Percentiles rank a stretch among this genome's conserved stretches.
phyloP scores from a whole-genome alignment of 1,140 invertebrate species.

The Planococcus citri region DNA sequence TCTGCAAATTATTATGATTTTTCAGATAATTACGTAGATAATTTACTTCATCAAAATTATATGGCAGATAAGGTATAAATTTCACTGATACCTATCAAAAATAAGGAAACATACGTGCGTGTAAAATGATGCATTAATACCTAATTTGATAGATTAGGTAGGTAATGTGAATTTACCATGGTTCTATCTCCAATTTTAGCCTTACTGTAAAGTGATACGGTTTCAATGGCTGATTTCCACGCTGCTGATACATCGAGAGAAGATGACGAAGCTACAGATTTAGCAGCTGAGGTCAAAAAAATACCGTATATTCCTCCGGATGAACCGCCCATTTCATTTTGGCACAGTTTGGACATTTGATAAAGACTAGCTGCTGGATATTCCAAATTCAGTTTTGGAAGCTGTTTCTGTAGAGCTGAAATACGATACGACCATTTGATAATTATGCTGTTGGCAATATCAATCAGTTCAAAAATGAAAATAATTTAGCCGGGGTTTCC shows the following conservation, averaged over 20 bases:
- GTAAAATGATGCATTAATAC: too few relatives aligned
- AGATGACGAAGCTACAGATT: slow-evolving; percentile 26
- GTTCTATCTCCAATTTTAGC: slow-evolving; percentile 62
- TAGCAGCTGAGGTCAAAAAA: slow-evolving; percentile 47
- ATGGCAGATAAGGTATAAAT: not conserved
- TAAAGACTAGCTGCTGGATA: slow-evolving; percentile 39
- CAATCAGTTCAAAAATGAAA: too few relatives aligned
- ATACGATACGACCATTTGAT: too few relatives aligned
- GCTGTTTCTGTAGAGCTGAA: not conserved
- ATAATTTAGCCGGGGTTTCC: too few relatives aligned
- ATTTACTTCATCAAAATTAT: not conserved
- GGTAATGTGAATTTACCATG: slow-evolving; percentile 42
- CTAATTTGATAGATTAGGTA: too few relatives aligned
- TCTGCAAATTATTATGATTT: not conserved
- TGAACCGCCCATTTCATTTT: slow-evolving; percentile 54
- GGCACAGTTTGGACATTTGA: slow-evolving; percentile 44
- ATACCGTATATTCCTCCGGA: slow-evolving; percentile 58
- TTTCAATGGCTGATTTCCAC: slow-evolving; percentile 40
- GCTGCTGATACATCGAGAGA: slow-evolving; percentile 37
- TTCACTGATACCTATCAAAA: not conserved
- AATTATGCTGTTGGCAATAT: too few relatives aligned
- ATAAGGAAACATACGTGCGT: too few relatives aligned
- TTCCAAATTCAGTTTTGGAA: slow-evolving; percentile 30
- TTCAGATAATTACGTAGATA: not conserved
- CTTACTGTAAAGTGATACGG: slow-evolving; percentile 56